Percentiles rank a stretch among this genome's conserved stretches.
These are phyloP conservation scores for Takifugu ocellatus DNA, from an alignment of 2,797 vertebrate genomes.

Conservation along the genomic window DNA sequence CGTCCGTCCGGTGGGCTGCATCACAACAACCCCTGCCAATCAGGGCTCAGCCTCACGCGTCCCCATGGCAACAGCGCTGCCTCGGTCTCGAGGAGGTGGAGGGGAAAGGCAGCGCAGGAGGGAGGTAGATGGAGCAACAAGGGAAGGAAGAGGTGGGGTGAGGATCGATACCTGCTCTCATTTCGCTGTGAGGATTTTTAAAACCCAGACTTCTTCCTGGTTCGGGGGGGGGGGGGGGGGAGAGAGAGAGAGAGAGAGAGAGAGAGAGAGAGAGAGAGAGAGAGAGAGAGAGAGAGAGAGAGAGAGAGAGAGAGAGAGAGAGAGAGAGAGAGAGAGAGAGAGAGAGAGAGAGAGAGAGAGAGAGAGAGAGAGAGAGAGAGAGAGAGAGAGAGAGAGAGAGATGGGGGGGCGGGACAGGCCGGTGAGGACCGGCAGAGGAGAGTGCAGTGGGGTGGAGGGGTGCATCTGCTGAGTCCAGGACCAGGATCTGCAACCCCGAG, in stretches of 20 bases:
- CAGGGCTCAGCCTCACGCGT: conserved; percentile 77
- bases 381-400: conserved; percentile 6
- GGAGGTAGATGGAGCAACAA: conserved; percentile 33
- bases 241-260: conserved; percentile 9
- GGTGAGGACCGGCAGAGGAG: conserved; percentile 1
- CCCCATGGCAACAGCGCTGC: conserved; percentile 87
- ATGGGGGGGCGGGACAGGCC: conserved; percentile 13
- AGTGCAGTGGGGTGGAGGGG: background rate
- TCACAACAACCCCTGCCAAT: conserved; percentile 72
- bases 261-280: conserved; percentile 9
- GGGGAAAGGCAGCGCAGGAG: conserved; percentile 32
- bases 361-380: no score
- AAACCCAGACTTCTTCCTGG: conserved; percentile 18
- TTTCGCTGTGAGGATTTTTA: conserved; percentile 38
- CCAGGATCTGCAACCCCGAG: background rate
- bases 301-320: conserved; percentile 6
- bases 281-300: conserved; percentile 11
- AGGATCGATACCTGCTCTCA: conserved; percentile 49
- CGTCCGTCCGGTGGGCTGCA: conserved; percentile 71
- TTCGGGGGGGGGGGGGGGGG: background rate
- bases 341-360: conserved; percentile 2
- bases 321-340: conserved; percentile 7
- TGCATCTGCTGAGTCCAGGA: background rate
- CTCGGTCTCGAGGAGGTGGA: conserved; percentile 72
- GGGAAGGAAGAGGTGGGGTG: conserved; percentile 9